Conservation (phyloP, 2,113 vertebrate genomes). For the Lophotis ruficrista region DNA sequence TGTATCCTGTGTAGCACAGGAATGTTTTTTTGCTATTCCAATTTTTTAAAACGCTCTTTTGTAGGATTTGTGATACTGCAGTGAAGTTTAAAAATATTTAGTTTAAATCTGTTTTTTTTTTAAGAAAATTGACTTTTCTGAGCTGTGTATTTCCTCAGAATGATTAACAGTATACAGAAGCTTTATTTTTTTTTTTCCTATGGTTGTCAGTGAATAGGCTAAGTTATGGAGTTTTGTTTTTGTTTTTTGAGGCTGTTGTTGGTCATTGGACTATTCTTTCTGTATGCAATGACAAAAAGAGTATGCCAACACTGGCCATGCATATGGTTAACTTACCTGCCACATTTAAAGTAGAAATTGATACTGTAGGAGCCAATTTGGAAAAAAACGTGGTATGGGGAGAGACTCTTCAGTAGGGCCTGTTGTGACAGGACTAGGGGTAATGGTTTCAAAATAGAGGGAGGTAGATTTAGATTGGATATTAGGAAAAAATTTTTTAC, state of each 20-base stretch:
- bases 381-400: background rate
- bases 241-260: slow-evolving; percentile 29
- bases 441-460: too few species aligned
- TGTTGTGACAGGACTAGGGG: too few species aligned
- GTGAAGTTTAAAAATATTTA: background rate
- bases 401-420: too few species aligned
- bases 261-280: background rate
- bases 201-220: background rate
- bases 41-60: background rate
- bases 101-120: background rate
- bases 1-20: background rate
- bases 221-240: background rate
- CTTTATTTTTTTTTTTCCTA: background rate
- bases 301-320: background rate
- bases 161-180: background rate
- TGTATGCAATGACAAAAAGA: slow-evolving; percentile 2
- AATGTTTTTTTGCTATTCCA: background rate
- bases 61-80: background rate
- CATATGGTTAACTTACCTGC: background rate
- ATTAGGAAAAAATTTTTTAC: too few species aligned
- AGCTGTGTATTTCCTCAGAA: background rate
- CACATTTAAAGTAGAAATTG: slow-evolving; percentile 6
- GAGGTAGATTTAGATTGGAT: too few species aligned
- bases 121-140: background rate
- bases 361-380: background rate